Evolutionary conservation across 2,797 vertebrate genomes (phyloP), one percentile per base, ranked within the genome.

Genomic region (Alauda arvensis): DNA sequence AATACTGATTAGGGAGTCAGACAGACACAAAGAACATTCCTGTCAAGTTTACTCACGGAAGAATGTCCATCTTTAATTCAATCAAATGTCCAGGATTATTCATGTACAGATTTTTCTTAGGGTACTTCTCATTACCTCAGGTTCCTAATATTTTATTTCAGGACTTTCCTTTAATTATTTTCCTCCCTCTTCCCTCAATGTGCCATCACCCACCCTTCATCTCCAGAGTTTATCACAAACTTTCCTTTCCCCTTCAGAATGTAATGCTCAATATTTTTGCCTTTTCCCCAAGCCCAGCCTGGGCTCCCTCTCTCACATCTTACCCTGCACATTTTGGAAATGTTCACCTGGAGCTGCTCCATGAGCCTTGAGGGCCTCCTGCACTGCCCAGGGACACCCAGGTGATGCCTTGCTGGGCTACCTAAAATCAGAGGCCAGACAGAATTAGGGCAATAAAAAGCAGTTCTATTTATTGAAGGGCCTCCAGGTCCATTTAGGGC

Each of bases 121-220:
- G 14, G 1, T 19, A 18, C 6, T 69, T 68, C 46, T 56, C n/a
- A 34, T 74, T 57, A 4, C 4, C 7, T 60, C 26, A 67, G 8
- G 4, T 43, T 79, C 8, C 20, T 10, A 8, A 12, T 16, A 13
- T 43, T 88, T 65, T 59, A 33, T 59, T 77, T 77, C 39, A 66
- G 56, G 8, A 17, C 18, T 9, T 51, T 28, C 9, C 18, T 72
- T 51, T 20, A 10, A 12, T 6, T 75, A 15, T 21, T 20, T 9
- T 0, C 2, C 5, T 16, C 11, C 2, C 2, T 43, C 8, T 52
- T 68, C n/a, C 18, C 69, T 68, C 55, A 24, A 2, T 17, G 34
- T 55, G 10, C 10, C 25, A 5, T 53, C 3, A 3, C 23, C 12
- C 2, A 13, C 7, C 17, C 8, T 51, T 66, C 40, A 18, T 15